Evolutionary conservation across 2,888 invertebrate species (phyloP), one percentile per base, ranked within the genome.

Genomic region (Tetragonisca angustula): DNA sequence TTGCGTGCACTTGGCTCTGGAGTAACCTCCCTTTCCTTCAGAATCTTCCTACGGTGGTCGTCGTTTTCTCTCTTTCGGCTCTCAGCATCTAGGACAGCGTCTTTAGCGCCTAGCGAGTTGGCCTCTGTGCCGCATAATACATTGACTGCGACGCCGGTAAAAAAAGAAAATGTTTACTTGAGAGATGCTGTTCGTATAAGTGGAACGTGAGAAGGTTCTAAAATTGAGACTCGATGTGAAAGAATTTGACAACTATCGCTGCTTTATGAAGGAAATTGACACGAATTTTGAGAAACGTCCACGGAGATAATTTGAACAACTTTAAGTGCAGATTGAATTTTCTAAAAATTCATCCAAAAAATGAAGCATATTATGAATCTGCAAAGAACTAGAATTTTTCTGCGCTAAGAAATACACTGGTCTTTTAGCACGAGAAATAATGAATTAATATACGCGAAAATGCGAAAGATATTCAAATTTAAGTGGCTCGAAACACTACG

Each of bases 11-110:
- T 64, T 70, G 75, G 69, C 56, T 72, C 79, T 70, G 75, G 50
- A 74, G 76, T 36, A 70, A 83, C 65, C 71, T 74, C 64, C 24
- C 62, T 65, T n/a, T 36, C 43, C n/a, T 36, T 61, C 56, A 68
- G 79, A 77, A 78, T 76, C 67, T 67, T 52, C 27, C 50, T 64
- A 70, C 64, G 59, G 15, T 76, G 54, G 21, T 32, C 15, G 21
- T 15, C 32, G 36, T 19, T 32, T 54, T 24, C 67, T 64, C 36
- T 68, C 17, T 50, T 68, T 59, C 67, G 59, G 54, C 36, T 76
- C 52, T n/a, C 73, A 61, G 59, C 73, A 64, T 49, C 62, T 49
- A 32, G 50, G 73, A 73, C 64, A n/a, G 70, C 19, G 50, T 24
- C 74, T 59, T 78, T 74, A 67, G n/a, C 52, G 74, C n/a, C n/a